Base-by-base conservation (phyloP, 2,888 invertebrate genomes). In the Meta bourneti region DNA sequence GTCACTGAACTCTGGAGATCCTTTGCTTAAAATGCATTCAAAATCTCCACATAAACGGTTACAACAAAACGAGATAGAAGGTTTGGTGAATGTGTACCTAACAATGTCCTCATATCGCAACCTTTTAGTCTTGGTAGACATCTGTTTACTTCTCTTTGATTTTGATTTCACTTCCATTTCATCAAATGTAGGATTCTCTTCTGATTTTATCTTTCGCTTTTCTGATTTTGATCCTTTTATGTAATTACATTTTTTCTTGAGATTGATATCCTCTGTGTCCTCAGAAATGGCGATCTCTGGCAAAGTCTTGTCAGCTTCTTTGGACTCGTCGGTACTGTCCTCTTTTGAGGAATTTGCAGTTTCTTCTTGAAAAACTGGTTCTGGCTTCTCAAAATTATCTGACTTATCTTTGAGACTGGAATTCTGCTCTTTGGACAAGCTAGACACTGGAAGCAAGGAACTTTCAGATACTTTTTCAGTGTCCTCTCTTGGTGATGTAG, bases 1-100 rank as follows among this genome's bases (percentile, higher is more conserved):
- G 20, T 86, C 16, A 51, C 7, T n/a, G 70, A 5, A 7, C 7
- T 89, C 61, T 49, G 61, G 20, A 19, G 19, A 19, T 20, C 52
- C 51, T 7, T 81, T 81, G 8, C 79, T 69, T n/a, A 34, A n/a
- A 19, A 75, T 13, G 54, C 89, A 86, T 13, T 80, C 69, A 61
- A 85, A 81, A 77, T 84, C 86, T 6, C 90, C 83, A 84, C 80
- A 83, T 16, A 51, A 80, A 34, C 88, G 72, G 61, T 92, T 92
- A 84, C 86, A 88, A 70, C 92, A 92, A 88, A 81, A 92, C 19
- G 72, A 49, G 75, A 92, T 52, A 6, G 90, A 90, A 61, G 92
- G 92, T 16, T 51, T 52, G 34, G 83, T n/a, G 19, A 61, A 13
- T 34, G 92, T 92, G 48, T 90, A 90, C 11, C 70, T 78, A n/a